These are phyloP conservation scores for Idaea straminata DNA, from an alignment of 2,888 invertebrate genomes.

Conservation along the genomic window DNA sequence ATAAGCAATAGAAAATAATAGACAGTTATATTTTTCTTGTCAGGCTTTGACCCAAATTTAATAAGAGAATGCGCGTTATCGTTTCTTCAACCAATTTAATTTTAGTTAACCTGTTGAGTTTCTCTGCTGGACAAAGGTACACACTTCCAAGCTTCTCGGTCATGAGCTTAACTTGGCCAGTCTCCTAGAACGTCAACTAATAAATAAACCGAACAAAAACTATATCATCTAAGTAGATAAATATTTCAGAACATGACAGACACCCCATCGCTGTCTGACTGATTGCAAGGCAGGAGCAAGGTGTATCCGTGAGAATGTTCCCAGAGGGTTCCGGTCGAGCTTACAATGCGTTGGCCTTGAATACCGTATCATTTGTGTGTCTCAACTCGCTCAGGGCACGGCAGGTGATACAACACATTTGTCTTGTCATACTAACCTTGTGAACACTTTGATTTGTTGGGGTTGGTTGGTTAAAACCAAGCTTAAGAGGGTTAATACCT, in stretches of 20 bases:
- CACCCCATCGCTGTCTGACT: neutral
- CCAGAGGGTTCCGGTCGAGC: conserved; percentile 41
- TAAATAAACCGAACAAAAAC: neutral
- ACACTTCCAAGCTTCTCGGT: neutral
- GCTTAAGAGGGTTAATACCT: neutral
- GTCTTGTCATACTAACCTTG: neutral
- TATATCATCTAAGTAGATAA: neutral
- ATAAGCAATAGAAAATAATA: too few relatives aligned
- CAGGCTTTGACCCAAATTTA: too few relatives aligned
- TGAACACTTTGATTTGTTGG: neutral
- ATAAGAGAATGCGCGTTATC: too few relatives aligned
- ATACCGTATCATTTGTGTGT: conserved; percentile 13
- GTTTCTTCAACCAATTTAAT: too few relatives aligned
- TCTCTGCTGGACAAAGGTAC: too few relatives aligned
- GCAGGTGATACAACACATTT: conserved; percentile 8
- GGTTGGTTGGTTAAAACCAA: neutral
- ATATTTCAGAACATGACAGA: neutral
- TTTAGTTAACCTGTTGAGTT: too few relatives aligned
- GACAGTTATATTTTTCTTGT: too few relatives aligned
- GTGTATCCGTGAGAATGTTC: conserved; percentile 59
- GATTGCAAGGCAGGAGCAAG: conserved; percentile 22
- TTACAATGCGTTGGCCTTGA: conserved; percentile 15
- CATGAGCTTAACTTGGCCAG: neutral
- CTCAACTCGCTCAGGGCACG: conserved; percentile 5
- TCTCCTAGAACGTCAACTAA: neutral